A percentile compares a stretch with the other conserved stretches of the same genome.
These are phyloP conservation scores for Seira sanloemensis DNA, from an alignment of 2,888 invertebrate species.

Conservation along the genomic window DNA sequence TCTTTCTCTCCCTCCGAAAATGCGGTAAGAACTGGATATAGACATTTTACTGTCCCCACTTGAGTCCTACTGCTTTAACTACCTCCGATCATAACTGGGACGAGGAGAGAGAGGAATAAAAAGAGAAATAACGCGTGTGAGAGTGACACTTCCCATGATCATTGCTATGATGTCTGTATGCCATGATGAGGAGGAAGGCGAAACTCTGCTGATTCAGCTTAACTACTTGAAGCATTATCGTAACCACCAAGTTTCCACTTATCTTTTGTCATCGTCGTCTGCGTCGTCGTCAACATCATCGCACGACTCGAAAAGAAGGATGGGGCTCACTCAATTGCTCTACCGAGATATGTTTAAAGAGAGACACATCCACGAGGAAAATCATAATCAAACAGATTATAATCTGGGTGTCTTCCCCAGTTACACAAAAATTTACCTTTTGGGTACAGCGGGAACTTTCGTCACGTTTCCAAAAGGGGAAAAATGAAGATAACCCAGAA, in stretches of 20 bases:
- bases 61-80: background rate
- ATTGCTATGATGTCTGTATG: background rate
- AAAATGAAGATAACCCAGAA: background rate
- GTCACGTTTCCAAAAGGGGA: background rate
- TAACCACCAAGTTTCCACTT: background rate
- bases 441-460: background rate
- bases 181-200: background rate
- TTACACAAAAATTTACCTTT: background rate
- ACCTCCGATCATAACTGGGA: background rate
- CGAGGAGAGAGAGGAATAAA: background rate
- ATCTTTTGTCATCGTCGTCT: background rate
- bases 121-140: background rate
- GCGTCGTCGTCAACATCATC: too few relatives aligned
- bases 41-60: slow-evolving; percentile 5
- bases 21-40: background rate
- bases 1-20: too few relatives aligned
- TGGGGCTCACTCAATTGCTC: background rate
- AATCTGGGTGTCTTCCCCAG: background rate
- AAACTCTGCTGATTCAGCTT: background rate
- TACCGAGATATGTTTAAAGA: background rate
- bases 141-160: slow-evolving; percentile 7
- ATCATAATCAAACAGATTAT: slow-evolving; percentile 11
- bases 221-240: slow-evolving; percentile 5
- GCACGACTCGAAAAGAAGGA: background rate
- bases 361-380: background rate